Evolutionary conservation across 1,140 invertebrate species (phyloP).

Genomic region (Saccostrea echinata): DNA sequence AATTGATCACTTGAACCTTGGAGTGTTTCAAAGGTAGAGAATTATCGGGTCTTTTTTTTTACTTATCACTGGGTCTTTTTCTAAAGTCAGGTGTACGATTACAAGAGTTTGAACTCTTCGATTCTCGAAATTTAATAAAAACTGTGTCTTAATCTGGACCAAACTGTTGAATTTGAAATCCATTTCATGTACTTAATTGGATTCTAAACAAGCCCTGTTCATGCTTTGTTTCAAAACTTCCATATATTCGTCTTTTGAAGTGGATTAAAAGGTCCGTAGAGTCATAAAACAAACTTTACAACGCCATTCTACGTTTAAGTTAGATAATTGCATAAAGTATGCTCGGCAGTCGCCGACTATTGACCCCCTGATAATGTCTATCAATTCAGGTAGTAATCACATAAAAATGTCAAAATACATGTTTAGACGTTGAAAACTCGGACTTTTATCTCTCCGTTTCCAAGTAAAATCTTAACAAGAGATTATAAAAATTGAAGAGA

Average conservation of each 20-base stretch:
- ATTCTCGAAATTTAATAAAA: not conserved
- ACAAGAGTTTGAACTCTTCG: not conserved
- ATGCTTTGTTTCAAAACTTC: constrained; percentile 1
- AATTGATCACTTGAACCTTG: constrained; percentile 12
- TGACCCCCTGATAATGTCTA: constrained; percentile 27
- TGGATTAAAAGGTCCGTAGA: constrained; percentile 23
- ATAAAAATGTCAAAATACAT: constrained; percentile 38
- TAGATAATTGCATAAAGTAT: constrained; percentile 33
- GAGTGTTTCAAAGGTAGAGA: not conserved
- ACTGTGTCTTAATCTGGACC: not conserved
- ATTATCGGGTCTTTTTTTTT: not conserved
- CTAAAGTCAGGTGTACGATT: constrained; percentile 9
- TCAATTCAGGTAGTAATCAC: constrained; percentile 24
- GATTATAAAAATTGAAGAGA: constrained; percentile 27
- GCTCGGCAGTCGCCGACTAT: not conserved
- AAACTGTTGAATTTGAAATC: constrained; percentile 26
- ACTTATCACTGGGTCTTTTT: not conserved
- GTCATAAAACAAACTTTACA: constrained; percentile 12
- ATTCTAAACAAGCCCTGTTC: not conserved
- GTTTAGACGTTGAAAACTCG: not conserved
- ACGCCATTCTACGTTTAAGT: not conserved
- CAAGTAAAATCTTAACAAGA: constrained; percentile 35
- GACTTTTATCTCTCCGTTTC: constrained; percentile 22
- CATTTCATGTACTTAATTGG: constrained; percentile 17
- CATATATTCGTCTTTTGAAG: constrained; percentile 26